Base-by-base conservation (phyloP, 2,113 vertebrate species). In the Ochotona princeps region DNA sequence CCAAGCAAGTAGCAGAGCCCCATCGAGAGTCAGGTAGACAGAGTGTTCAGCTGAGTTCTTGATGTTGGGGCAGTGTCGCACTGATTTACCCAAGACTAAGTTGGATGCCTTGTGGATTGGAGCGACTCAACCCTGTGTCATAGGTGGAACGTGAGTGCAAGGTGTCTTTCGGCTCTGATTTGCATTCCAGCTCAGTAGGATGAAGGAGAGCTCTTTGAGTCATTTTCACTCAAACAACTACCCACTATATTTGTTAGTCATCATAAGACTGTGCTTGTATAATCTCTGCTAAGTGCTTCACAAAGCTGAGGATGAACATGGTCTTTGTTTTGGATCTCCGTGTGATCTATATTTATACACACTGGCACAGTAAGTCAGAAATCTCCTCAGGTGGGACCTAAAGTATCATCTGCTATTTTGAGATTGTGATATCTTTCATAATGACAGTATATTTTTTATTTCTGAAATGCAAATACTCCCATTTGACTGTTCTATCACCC, bases 111-210 rank as follows among this genome's bases (percentile, higher is more conserved):
- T 17, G 26, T 70, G 75, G 51, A 87, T 49, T 65, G 44, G 49
- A 69, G 23, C 35, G 32, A 78, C 28, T 65, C 75, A 51, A 51
- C 61, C 20, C 12, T 72, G 67, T 26, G 66, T 61, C 15, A 47
- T 66, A 18, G 23, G 13, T 57, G 3, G 8, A 78, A n/a, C 25
- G 47, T 83, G 67, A 76, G 70, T 28, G 32, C 30, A 35, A 5
- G 30, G 30, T 47, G 61, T 82, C 54, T 91, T 96, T 91, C 54
- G 95, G 63, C 76, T 91, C 63, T 32, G 76, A 92, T 65, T 73
- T 38, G 84, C 30, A 83, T 44, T 80, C 49, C 11, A 63, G 65
- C 83, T 38, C 57, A 84, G 47, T 25, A 91, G 79, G 32, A 61
- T 73, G 28, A 87, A 91, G 78, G 69, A 32, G 57, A n/a, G 7